phyloP scores from a whole-genome alignment of 2,888 invertebrate species.

The Eupithecia subfuscata region DNA sequence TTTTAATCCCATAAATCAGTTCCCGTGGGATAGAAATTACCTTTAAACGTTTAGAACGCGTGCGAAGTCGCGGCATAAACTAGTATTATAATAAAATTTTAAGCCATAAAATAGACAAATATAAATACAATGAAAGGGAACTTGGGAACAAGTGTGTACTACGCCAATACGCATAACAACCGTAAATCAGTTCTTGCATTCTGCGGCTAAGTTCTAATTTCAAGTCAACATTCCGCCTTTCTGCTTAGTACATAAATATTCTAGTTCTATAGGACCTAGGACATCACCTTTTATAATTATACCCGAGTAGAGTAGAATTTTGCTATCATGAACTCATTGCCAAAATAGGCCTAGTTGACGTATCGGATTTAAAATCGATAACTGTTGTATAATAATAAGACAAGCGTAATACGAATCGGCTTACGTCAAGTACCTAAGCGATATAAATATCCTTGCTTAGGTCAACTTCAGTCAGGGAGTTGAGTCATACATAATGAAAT shows the following conservation, averaged over 20 bases:
- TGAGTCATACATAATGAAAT: slow-evolving; percentile 30
- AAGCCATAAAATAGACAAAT: too few relatives aligned
- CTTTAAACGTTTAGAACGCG: too few relatives aligned
- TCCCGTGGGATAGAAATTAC: too few relatives aligned
- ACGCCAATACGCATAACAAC: neutral
- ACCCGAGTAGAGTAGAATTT: too few relatives aligned
- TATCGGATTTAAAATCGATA: neutral
- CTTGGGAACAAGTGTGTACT: neutral
- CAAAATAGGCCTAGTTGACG: neutral
- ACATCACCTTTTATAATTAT: too few relatives aligned
- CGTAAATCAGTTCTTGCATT: neutral
- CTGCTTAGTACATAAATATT: too few relatives aligned
- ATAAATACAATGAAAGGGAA: neutral
- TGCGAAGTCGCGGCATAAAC: too few relatives aligned
- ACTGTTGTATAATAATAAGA: neutral
- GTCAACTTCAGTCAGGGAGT: slow-evolving; percentile 7
- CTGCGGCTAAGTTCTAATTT: neutral
- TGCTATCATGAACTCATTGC: neutral
- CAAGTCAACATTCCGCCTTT: neutral
- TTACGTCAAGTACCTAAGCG: slow-evolving; percentile 9
- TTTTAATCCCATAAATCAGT: too few relatives aligned
- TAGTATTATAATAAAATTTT: too few relatives aligned
- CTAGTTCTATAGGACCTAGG: too few relatives aligned
- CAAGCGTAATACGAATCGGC: neutral
- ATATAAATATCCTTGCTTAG: slow-evolving; percentile 16